These are phyloP conservation scores for Telenomus remus DNA, from an alignment of 1,140 invertebrate species.

Conservation along the genomic window DNA sequence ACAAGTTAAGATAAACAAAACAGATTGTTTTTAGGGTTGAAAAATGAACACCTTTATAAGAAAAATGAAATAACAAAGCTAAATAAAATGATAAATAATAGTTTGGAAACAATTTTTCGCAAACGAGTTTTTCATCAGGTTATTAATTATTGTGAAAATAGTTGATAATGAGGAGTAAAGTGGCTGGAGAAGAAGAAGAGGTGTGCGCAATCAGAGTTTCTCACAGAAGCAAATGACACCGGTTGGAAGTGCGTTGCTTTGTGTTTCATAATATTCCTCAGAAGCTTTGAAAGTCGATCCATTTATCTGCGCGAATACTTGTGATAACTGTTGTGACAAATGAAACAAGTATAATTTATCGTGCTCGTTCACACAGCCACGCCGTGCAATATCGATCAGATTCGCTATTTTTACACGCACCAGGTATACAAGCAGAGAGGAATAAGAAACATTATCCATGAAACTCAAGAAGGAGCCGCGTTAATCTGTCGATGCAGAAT, in stretches of 20 bases:
- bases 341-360: slow-evolving; percentile 16
- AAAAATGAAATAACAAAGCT: too few relatives aligned
- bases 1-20: too few relatives aligned
- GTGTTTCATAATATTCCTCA: slow-evolving; percentile 1
- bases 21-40: too few relatives aligned
- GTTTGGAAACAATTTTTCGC: too few relatives aligned
- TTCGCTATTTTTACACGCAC: slow-evolving; percentile 14
- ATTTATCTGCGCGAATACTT: background rate
- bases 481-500: slow-evolving; percentile 12
- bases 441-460: slow-evolving; percentile 19
- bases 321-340: slow-evolving; percentile 1
- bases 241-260: background rate
- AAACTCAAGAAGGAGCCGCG: slow-evolving; percentile 9
- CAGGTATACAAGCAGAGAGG: too few relatives aligned
- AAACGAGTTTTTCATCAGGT: too few relatives aligned
- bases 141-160: too few relatives aligned
- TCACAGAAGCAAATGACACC: slow-evolving; percentile 1
- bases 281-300: background rate
- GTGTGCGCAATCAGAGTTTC: background rate
- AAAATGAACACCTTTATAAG: too few relatives aligned
- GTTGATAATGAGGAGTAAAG: too few relatives aligned
- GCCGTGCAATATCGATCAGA: slow-evolving; percentile 13
- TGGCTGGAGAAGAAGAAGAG: too few relatives aligned
- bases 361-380: background rate
- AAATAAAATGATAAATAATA: too few relatives aligned